Evolutionary conservation across 2,888 invertebrate species (phyloP).

Genomic region (Hemithea aestivaria): DNA sequence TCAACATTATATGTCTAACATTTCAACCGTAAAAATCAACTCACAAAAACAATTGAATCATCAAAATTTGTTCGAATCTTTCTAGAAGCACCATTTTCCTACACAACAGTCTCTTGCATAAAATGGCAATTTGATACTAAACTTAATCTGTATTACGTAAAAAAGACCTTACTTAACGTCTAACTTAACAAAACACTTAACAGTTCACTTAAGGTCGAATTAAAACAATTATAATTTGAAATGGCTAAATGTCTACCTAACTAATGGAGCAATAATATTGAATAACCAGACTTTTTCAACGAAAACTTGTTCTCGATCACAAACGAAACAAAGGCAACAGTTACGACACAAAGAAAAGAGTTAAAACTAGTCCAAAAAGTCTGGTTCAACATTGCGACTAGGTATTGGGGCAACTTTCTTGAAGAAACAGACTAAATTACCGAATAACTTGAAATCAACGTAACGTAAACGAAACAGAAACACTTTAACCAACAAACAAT

Average conservation of each 20-base stretch:
- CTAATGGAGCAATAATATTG: constrained; percentile 74
- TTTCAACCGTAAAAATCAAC: too few species aligned
- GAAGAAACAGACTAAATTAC: constrained; percentile 45
- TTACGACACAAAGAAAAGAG: constrained; percentile 30
- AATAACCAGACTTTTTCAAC: constrained; percentile 64
- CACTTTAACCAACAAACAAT: constrained; percentile 44
- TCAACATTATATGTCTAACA: neutral
- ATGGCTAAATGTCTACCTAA: constrained; percentile 74
- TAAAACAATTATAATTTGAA: constrained; percentile 64
- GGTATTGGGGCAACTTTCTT: constrained; percentile 67
- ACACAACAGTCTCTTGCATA: too few species aligned
- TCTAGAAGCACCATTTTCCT: neutral
- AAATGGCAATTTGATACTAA: neutral
- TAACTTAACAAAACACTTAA: constrained; percentile 46
- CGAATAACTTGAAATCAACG: constrained; percentile 41
- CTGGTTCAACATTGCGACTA: constrained; percentile 66
- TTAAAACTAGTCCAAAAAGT: constrained; percentile 51
- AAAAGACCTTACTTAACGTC: constrained; percentile 3
- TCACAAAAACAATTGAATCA: too few species aligned
- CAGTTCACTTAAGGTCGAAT: constrained; percentile 60
- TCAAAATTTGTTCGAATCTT: constrained; percentile 9
- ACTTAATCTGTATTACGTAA: neutral
- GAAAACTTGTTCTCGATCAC: constrained; percentile 34
- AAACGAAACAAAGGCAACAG: constrained; percentile 33
- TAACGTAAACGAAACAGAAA: constrained; percentile 35